These are phyloP conservation scores for Coregonus sp. DNA, from an alignment of 2,797 vertebrate genomes.

Conservation along the genomic window DNA sequence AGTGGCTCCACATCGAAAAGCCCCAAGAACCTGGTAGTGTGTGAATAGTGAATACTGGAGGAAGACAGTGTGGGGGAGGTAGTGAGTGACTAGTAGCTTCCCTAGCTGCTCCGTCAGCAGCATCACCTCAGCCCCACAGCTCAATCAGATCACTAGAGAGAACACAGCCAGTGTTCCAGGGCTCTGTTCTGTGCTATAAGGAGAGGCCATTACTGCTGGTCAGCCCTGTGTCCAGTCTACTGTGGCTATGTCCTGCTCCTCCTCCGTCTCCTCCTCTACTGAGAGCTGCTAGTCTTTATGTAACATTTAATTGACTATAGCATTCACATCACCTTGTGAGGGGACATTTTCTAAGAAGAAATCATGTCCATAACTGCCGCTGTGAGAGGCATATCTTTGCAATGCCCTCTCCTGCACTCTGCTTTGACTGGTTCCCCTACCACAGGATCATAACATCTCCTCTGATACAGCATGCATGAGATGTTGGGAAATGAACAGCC, in stretches of 20 bases:
- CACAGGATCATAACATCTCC: neutral
- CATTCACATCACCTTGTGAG: neutral
- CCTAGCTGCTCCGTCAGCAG: constrained; percentile 59
- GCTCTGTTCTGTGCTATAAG: constrained; percentile 22
- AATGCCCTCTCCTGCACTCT: neutral
- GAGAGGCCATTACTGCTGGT: constrained; percentile 27
- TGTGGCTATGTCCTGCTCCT: constrained; percentile 5
- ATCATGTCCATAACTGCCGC: neutral
- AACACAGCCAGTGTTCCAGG: constrained; percentile 24
- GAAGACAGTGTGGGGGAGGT: neutral
- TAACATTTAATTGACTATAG: neutral
- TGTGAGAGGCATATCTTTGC: neutral
- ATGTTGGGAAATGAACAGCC: neutral
- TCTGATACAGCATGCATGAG: neutral
- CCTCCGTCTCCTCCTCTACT: constrained; percentile 1
- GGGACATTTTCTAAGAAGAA: neutral
- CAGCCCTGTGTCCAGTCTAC: neutral
- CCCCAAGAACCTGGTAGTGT: neutral
- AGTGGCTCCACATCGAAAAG: constrained; percentile 2
- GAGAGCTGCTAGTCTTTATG: too few relatives aligned
- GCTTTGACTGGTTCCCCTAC: neutral
- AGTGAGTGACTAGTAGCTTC: constrained; percentile 2
- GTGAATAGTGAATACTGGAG: constrained; percentile 2
- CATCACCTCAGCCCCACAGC: constrained; percentile 49
- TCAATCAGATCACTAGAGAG: constrained; percentile 60